Conservation (phyloP, 1,140 invertebrate genomes). For the Drosophila nannoptera region DNA sequence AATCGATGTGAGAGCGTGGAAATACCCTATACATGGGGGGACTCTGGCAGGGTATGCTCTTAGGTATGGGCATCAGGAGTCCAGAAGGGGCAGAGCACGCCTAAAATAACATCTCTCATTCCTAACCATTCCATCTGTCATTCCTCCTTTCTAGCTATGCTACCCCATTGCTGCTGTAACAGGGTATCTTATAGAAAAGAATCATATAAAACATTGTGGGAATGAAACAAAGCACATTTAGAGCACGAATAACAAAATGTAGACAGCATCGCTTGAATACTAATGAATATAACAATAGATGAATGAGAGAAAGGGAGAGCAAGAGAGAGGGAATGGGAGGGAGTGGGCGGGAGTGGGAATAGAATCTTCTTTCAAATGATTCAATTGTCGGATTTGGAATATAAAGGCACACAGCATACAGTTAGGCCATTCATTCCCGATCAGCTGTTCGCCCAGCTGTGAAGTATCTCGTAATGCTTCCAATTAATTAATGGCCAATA, state of each 20-base stretch:
- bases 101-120: too few species aligned
- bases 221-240: slow-evolving; percentile 39
- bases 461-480: too few species aligned
- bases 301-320: neutral
- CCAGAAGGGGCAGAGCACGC: too few species aligned
- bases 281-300: slow-evolving; percentile 14
- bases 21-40: neutral
- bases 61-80: neutral
- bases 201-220: slow-evolving; percentile 4
- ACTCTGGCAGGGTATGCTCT: neutral
- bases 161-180: neutral
- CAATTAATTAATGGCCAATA: too few species aligned
- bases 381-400: slow-evolving; percentile 27
- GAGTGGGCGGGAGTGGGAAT: neutral
- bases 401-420: slow-evolving; percentile 1
- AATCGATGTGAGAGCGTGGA: neutral
- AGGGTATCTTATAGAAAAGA: slow-evolving; percentile 12
- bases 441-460: slow-evolving; percentile 7
- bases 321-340: too few species aligned
- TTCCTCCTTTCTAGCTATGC: neutral
- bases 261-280: slow-evolving; percentile 9
- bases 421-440: slow-evolving; percentile 14
- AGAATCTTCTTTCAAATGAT: slow-evolving; percentile 34
- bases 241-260: slow-evolving; percentile 18
- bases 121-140: too few species aligned